Conservation (phyloP, 2,888 invertebrate genomes). For the Sphaerophoria rueppellii region DNA sequence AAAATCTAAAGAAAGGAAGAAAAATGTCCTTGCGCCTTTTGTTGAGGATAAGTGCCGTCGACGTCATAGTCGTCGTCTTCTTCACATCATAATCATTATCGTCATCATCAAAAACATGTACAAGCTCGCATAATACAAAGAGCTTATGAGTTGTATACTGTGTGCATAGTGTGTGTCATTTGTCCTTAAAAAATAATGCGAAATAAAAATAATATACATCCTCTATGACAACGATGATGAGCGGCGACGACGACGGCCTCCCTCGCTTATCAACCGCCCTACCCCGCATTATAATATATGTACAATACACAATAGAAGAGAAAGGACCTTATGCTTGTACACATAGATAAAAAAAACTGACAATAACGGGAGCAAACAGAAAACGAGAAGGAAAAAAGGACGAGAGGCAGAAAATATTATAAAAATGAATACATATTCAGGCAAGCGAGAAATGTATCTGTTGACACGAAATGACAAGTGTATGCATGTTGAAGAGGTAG, state of each 20-base stretch:
- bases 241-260: neutral
- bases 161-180: slow-evolving; percentile 69
- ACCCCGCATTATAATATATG: slow-evolving; percentile 26
- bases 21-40: slow-evolving; percentile 73
- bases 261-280: neutral
- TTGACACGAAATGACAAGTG: slow-evolving; percentile 73
- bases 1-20: slow-evolving; percentile 62
- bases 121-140: slow-evolving; percentile 71
- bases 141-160: slow-evolving; percentile 70
- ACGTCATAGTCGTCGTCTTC: slow-evolving; percentile 40
- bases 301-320: slow-evolving; percentile 40
- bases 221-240: slow-evolving; percentile 10
- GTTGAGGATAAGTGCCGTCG: slow-evolving; percentile 72
- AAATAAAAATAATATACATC: slow-evolving; percentile 73
- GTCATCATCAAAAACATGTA: slow-evolving; percentile 70
- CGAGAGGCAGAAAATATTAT: slow-evolving; percentile 17
- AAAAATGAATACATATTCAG: slow-evolving; percentile 67
- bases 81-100: slow-evolving; percentile 52
- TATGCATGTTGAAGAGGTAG: slow-evolving; percentile 44
- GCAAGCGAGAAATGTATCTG: slow-evolving; percentile 73
- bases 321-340: slow-evolving; percentile 59
- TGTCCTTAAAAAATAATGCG: slow-evolving; percentile 73
- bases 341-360: slow-evolving; percentile 15
- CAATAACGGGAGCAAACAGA: slow-evolving; percentile 1
- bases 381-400: neutral